Evolutionary conservation across 2,888 invertebrate species (phyloP), one percentile per base, ranked within the genome.

Genomic region (Nebria brevicollis): DNA sequence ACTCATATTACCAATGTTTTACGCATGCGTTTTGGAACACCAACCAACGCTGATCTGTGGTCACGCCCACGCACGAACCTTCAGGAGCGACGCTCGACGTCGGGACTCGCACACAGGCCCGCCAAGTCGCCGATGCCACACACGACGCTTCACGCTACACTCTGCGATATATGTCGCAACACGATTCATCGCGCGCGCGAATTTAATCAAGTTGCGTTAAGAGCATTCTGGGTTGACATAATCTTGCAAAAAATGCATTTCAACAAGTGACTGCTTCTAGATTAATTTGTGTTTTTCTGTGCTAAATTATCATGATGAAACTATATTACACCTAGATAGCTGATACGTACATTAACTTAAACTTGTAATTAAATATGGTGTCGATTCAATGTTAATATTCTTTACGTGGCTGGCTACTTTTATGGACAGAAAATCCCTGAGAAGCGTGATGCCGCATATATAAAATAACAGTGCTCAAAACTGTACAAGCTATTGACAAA

Each of bases 41-140:
- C 15, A 15, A 43, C 73, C 15, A 8, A 43, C 42, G 26, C 13
- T 41, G 42, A 73, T 73, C 42, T 41, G n/a, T 43, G 73, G 80
- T 26, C 73, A 75, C 80, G 80, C 80, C 80, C 75, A 80, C 80
- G 72, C 54, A 68, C 70, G 34, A 34, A 15, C 42, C 11, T 41
- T 75, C 66, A 72, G 68, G 10, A 11, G 82, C 83, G 84, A 85
- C 83, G 84, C 84, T 83, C 83, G 84, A 84, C 85, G 85, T 85
- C 86, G 85, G 85, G 85, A 83, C 83, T 85, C 15, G 84, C 85
- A 85, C 83, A 84, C 83, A 73, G 79, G 68, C 79, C 74, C 66
- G 66, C 74, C 66, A 66, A 42, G 74, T 79, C 74, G 79, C 13
- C 74, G 66, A 15, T 20, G 72, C 25, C 77, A 66, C 73, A 20